Evolutionary conservation across 2,113 vertebrate species (phyloP), one percentile per base, ranked within the genome.

Genomic region (Perca schrenkii): DNA sequence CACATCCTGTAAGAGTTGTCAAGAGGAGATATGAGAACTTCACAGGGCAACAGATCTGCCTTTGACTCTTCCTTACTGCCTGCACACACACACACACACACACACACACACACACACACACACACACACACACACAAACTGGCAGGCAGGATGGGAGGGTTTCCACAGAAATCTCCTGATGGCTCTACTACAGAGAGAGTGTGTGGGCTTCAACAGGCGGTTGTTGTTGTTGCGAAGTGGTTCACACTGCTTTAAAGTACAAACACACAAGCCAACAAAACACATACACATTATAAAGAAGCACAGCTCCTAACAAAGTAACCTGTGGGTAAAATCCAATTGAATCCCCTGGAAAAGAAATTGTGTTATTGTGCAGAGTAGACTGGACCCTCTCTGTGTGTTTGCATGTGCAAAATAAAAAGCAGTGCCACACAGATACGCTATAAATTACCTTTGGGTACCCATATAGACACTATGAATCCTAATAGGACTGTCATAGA

Each of bases 81-180:
- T 66, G 62, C 68, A 36, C 62, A 61, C 53, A 65, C 31, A 60
- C 67, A 86, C 66, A 49, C 61, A 72, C 46, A 46, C 63, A 77
- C 56, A 58, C 61, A 57, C 52, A 61, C 31, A 79, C 67, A 68
- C 63, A 68, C 60, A 73, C 72, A 64, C 61, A 75, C 36, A 67
- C 36, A 49, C 74, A 88, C 52, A 67, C 56, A 64, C 64, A 68
- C 74, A 63, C 54, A 64, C 65, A 67, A 17, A 70, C 58, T 40
- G 76, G 70, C 68, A 83, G 47, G 83, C 75, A 82, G 76, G 85
- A 88, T 86, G 80, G 88, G 58, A 87, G 87, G 67, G 79, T 86
- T 94, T 91, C 85, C 90, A 92, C 86, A 76, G 74, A 91, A 88
- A 85, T 86, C 90, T 89, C 83, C 80, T 77, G 78, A 88, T 87